Evolutionary conservation across 2,888 invertebrate species (phyloP).

Genomic region (Chironomus riparius): DNA sequence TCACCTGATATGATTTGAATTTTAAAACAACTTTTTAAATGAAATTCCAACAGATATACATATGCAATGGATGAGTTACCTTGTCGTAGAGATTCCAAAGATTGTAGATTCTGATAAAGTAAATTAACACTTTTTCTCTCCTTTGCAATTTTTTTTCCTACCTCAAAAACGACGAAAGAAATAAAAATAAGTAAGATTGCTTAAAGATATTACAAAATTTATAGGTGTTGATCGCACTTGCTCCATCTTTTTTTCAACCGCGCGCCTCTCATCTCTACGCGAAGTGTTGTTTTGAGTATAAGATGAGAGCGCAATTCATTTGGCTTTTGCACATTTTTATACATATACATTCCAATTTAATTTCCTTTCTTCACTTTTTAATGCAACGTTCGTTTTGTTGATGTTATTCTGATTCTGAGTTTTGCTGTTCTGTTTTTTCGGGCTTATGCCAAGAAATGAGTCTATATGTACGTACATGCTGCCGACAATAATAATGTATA

Average conservation of each 20-base stretch:
- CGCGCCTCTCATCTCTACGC: not conserved
- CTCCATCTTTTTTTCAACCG: not conserved
- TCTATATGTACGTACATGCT: not conserved
- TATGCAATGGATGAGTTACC: not conserved
- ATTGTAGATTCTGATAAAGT: not conserved
- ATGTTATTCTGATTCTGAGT: not conserved
- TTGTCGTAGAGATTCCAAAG: not conserved
- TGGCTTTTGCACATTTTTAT: not conserved
- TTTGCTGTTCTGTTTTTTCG: not conserved
- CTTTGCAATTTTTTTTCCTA: not conserved
- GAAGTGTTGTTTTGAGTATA: not conserved
- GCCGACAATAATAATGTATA: not conserved
- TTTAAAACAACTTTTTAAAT: too few species aligned
- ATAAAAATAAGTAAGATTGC: not conserved
- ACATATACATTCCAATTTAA: constrained; percentile 10
- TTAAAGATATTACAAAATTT: constrained; percentile 7
- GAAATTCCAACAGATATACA: not conserved
- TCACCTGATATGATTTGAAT: too few species aligned
- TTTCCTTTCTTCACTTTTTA: not conserved
- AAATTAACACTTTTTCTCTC: not conserved
- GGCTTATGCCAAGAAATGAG: not conserved
- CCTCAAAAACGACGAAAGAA: not conserved
- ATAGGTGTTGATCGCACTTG: constrained; percentile 25
- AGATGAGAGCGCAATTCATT: constrained; percentile 11
- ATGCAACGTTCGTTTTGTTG: not conserved